A percentile compares a stretch with the other conserved stretches of the same genome.
Evolutionary conservation across 2,888 invertebrate genomes (phyloP).

Genomic region (Tuberolachnus salignus): DNA sequence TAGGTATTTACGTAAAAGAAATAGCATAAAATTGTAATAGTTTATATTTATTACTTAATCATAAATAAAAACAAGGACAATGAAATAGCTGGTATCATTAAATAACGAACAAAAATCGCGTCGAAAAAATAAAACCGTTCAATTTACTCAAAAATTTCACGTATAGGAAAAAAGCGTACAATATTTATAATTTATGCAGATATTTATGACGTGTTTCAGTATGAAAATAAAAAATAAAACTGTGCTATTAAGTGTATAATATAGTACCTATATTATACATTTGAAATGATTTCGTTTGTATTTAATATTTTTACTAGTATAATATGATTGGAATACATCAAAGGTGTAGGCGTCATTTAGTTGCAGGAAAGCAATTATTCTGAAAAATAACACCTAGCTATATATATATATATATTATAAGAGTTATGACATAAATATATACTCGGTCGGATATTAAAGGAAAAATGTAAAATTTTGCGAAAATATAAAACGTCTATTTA

Average conservation of each 20-base stretch:
- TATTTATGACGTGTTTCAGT: background rate
- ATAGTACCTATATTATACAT: background rate
- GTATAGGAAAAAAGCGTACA: too few relatives aligned
- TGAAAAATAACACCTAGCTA: background rate
- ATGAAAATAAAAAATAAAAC: background rate
- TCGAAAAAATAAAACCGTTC: background rate
- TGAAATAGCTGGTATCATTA: background rate
- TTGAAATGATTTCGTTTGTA: background rate
- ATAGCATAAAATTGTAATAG: too few relatives aligned
- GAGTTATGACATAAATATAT: background rate
- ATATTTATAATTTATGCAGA: too few relatives aligned
- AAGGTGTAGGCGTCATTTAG: background rate
- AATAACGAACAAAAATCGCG: background rate
- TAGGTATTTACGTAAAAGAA: too few relatives aligned
- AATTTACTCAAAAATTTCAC: too few relatives aligned
- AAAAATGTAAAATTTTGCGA: background rate
- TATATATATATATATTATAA: background rate
- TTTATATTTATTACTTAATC: background rate
- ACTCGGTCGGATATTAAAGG: background rate
- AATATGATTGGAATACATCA: background rate
- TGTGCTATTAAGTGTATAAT: background rate
- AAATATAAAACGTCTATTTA: slow-evolving; percentile 19
- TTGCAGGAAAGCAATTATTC: background rate
- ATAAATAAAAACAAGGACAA: background rate
- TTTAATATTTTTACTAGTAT: too few relatives aligned